These are phyloP conservation scores for Drosophila anomalata DNA, from an alignment of 2,888 invertebrate species.

Conservation along the genomic window DNA sequence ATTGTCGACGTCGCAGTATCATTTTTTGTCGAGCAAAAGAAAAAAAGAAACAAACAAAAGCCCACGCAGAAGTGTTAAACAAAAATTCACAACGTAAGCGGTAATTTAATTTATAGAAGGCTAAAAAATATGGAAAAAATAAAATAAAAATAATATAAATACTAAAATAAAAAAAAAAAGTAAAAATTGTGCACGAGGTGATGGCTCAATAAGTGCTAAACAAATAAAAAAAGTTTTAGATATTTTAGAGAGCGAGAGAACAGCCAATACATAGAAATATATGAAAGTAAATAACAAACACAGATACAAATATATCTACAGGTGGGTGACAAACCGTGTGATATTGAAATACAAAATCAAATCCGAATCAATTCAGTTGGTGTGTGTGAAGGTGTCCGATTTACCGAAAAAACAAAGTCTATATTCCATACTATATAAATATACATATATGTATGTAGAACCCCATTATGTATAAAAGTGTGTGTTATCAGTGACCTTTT, in stretches of 20 bases:
- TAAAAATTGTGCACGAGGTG: conserved; percentile 18
- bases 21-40: background rate
- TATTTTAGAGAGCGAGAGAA: conserved; percentile 18
- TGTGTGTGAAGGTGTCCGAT: background rate
- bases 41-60: background rate
- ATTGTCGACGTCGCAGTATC: conserved; percentile 54
- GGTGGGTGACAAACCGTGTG: conserved; percentile 58
- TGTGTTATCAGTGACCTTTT: conserved; percentile 45
- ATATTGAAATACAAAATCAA: conserved; percentile 50
- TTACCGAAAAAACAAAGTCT: conserved; percentile 5
- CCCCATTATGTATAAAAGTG: conserved; percentile 2
- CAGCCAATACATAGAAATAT: conserved; percentile 6
- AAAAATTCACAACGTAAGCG: conserved; percentile 57
- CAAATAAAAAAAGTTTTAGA: conserved; percentile 18
- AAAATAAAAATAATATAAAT: conserved; percentile 2
- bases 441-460: background rate
- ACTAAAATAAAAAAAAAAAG: background rate
- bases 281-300: conserved; percentile 6
- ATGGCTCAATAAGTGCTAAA: conserved; percentile 39
- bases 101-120: conserved; percentile 16
- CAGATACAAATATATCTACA: conserved; percentile 44
- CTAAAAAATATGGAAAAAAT: background rate
- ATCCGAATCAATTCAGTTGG: conserved; percentile 21
- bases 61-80: conserved; percentile 25
- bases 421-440: too few relatives aligned